Conservation (phyloP, 2,113 vertebrate genomes). For the Prinia subflava region DNA sequence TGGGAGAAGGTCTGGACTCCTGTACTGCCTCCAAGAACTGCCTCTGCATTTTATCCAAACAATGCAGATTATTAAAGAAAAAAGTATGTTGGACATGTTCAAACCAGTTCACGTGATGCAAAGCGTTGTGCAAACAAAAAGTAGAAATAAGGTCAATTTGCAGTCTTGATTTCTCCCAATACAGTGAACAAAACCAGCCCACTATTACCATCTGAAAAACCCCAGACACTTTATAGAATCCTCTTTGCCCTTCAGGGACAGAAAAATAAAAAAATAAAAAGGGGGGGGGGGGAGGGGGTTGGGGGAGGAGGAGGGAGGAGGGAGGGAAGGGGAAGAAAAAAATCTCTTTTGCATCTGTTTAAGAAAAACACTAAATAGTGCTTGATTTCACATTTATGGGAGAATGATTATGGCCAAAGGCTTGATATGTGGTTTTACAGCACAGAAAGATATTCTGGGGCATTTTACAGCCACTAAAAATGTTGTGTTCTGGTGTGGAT, state of each 20-base stretch:
- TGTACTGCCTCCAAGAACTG: not conserved
- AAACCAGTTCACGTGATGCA: not conserved
- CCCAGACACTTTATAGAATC: not conserved
- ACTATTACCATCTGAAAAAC: not conserved
- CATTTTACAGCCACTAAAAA: not conserved
- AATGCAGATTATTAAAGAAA: not conserved
- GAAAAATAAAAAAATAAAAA: not conserved
- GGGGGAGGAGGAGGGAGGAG: fast-evolving
- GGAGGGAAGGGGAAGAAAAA: not conserved
- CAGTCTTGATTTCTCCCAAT: not conserved
- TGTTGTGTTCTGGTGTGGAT: not conserved
- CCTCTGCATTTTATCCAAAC: not conserved
- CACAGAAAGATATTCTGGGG: not conserved
- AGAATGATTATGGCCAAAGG: not conserved
- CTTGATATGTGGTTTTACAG: not conserved
- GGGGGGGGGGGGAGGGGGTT: fast-evolving
- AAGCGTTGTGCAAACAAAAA: not conserved
- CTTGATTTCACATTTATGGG: not conserved
- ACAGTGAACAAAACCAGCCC: not conserved
- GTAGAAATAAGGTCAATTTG: not conserved
- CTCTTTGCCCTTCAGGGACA: not conserved
- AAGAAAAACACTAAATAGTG: not conserved
- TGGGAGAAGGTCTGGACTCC: not conserved
- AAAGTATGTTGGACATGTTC: not conserved
- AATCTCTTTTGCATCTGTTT: not conserved